Percentiles rank a stretch among this genome's conserved stretches.
phyloP scores from a whole-genome alignment of 2,888 invertebrate species.

The Omphaloscelis lunosa region DNA sequence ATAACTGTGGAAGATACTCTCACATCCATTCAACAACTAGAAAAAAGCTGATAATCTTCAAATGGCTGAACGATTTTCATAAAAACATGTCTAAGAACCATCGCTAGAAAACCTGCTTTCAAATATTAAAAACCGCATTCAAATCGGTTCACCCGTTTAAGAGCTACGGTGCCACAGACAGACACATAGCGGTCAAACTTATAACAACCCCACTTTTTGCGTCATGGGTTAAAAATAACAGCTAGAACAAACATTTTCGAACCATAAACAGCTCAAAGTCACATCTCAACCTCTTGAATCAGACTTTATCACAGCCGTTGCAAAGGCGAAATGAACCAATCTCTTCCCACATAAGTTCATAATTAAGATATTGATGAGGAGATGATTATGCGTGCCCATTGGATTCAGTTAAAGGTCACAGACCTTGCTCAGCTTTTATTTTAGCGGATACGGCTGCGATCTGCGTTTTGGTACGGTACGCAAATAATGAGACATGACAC shows the following conservation, averaged over 20 bases:
- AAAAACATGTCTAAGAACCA: too few species aligned
- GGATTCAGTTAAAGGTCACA: slow-evolving; percentile 81
- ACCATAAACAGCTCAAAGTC: slow-evolving; percentile 3
- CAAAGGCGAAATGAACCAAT: slow-evolving; percentile 13
- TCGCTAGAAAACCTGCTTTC: too few species aligned
- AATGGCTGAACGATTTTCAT: too few species aligned
- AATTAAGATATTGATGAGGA: slow-evolving; percentile 70
- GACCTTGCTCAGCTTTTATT: slow-evolving; percentile 83
- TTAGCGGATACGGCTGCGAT: slow-evolving; percentile 80
- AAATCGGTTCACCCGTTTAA: too few species aligned
- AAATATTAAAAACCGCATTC: too few species aligned
- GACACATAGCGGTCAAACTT: too few species aligned
- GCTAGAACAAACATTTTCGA: not conserved
- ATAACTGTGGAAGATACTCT: too few species aligned
- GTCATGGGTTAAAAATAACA: not conserved
- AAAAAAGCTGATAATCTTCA: too few species aligned
- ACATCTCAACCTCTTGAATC: slow-evolving; percentile 14
- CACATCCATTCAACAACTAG: too few species aligned
- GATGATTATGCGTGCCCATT: slow-evolving; percentile 74
- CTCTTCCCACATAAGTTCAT: slow-evolving; percentile 57
- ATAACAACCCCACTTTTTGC: too few species aligned
- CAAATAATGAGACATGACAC: slow-evolving; percentile 46
- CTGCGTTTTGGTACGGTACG: slow-evolving; percentile 79
- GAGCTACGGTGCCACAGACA: too few species aligned
- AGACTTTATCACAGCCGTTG: slow-evolving; percentile 11